These are phyloP conservation scores for Archips crataeganus DNA, from an alignment of 2,888 invertebrate genomes.

Conservation along the genomic window DNA sequence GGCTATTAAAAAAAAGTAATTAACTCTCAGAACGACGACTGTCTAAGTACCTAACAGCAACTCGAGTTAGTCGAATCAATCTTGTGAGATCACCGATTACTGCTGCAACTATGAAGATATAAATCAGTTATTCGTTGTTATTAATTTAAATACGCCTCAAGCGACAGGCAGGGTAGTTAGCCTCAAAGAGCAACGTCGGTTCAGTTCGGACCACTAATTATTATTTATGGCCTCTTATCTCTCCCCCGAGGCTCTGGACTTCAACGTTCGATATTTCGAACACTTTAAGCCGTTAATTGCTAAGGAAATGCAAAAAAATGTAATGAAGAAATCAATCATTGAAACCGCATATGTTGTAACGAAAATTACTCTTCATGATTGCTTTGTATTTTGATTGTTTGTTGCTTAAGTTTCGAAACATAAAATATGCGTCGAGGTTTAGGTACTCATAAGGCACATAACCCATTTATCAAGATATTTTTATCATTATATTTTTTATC, in stretches of 20 bases:
- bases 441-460: too few relatives aligned
- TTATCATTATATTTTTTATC: too few relatives aligned
- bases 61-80: constrained; percentile 50
- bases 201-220: constrained; percentile 72
- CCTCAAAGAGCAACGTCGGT: constrained; percentile 62
- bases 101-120: constrained; percentile 63
- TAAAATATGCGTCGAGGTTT: background rate
- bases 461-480: background rate
- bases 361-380: constrained; percentile 26
- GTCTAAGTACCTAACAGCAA: constrained; percentile 49
- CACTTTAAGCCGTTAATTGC: constrained; percentile 38
- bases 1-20: background rate
- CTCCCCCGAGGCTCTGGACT: constrained; percentile 57
- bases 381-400: constrained; percentile 20
- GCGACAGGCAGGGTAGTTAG: constrained; percentile 69
- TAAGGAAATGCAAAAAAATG: constrained; percentile 18
- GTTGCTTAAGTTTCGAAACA: background rate
- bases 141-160: constrained; percentile 65
- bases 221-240: constrained; percentile 73
- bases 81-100: constrained; percentile 48
- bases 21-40: constrained; percentile 47
- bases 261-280: constrained; percentile 26
- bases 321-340: constrained; percentile 30
- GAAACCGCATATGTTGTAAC: constrained; percentile 15
- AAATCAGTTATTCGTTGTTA: constrained; percentile 65